Conservation (phyloP, 2,888 invertebrate genomes). For the Eumacrocentrus americanus region DNA sequence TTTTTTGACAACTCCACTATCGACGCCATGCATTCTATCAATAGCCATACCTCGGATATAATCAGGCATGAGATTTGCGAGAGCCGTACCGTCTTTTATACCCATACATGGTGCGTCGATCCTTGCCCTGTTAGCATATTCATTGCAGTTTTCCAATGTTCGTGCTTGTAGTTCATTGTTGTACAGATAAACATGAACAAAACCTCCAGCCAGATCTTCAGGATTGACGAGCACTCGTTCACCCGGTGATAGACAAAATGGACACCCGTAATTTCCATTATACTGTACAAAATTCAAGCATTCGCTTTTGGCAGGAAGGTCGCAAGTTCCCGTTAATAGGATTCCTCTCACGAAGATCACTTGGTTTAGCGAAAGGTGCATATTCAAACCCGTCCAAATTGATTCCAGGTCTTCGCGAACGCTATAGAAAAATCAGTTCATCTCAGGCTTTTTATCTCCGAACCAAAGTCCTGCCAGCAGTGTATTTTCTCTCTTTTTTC, state of each 20-base stretch:
- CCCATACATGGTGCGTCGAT: slow-evolving; percentile 17
- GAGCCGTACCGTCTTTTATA: slow-evolving; percentile 29
- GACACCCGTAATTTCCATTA: slow-evolving; percentile 32
- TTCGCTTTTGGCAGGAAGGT: slow-evolving; percentile 30
- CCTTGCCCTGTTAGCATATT: neutral
- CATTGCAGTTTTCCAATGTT: neutral
- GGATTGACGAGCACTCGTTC: slow-evolving; percentile 15
- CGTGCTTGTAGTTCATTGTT: slow-evolving; percentile 13
- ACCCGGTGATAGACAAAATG: slow-evolving; percentile 21
- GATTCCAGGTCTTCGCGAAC: slow-evolving; percentile 2
- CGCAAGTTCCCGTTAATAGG: slow-evolving; percentile 27
- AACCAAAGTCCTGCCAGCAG: slow-evolving; percentile 22
- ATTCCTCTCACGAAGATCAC: slow-evolving; percentile 24
- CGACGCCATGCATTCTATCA: slow-evolving; percentile 32
- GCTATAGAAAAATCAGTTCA: slow-evolving; percentile 17
- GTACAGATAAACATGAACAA: slow-evolving; percentile 25
- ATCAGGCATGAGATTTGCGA: slow-evolving; percentile 31
- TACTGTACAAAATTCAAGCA: slow-evolving; percentile 27
- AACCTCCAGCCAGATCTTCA: slow-evolving; percentile 19
- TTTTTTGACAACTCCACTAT: slow-evolving; percentile 27
- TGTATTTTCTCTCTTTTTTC: slow-evolving; percentile 16
- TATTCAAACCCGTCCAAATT: neutral
- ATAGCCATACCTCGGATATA: slow-evolving; percentile 27
- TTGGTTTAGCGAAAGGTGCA: neutral
- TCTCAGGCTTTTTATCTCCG: slow-evolving; percentile 17